Evolutionary conservation across 2,888 invertebrate genomes (phyloP), one percentile per base, ranked within the genome.

Genomic region (Cloeon dipterum): DNA sequence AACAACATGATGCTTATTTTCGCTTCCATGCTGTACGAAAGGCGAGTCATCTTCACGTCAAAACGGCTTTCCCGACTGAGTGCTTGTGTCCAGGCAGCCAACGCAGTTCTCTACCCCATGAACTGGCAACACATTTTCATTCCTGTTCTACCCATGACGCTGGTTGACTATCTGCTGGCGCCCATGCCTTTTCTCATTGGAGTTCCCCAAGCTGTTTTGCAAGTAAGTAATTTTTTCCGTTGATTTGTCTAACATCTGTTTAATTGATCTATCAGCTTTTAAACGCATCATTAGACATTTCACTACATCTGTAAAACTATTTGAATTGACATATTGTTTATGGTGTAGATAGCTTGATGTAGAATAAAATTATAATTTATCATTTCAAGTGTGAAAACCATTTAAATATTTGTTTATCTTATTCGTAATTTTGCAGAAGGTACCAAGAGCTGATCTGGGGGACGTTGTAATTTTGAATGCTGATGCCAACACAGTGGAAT

Each of bases 151-250:
- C 93, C 94, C 17, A 68, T 74, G 54, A 73, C 79, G 51, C 66
- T 94, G 42, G 74, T 81, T 45, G 94, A 93, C 58, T 86, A 86
- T 56, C 61, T 89, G 45, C 63, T 77, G 46, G 96, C 96, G 11
- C 96, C 96, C 2, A 96, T 96, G 94, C 96, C 96, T 34, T 96
- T 83, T 62, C 65, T 96, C 34, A 91, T 96, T 50, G 96, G 96
- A 41, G 86, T 94, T 42, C 93, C 93, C 44, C 68, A 76, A 44
- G 68, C 70, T 48, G 76, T 88, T 37, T 70, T 88, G 60, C 63
- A 75, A 68, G 78, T 82, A 56, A 55, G 52, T 48, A 23, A 16
- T 26, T 25, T 38, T 40, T 34, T 33, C 3, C 37, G 23, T 36
- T 20, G 5, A 7, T 2, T 19, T n/a, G n/a, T n/a, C n/a, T 19